Base-by-base conservation (phyloP, 2,797 vertebrate species). In the Tympanoctomys barrerae region DNA sequence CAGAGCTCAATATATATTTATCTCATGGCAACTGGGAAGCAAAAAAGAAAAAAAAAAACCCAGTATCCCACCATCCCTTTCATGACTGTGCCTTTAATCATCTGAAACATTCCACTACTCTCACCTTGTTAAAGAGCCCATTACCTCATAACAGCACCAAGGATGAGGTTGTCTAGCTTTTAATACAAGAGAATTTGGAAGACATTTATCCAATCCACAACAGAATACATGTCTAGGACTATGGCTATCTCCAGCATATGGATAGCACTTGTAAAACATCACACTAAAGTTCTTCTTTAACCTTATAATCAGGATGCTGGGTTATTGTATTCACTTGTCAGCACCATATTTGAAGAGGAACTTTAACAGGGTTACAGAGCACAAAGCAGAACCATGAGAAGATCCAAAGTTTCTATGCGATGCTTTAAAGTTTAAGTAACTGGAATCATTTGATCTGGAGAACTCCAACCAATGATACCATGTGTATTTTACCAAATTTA, bases 401-500 rank as follows among this genome's bases (percentile, higher is more conserved):
- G 14, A 57, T 2, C 4, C 33, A 4, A 73, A 70, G 2, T 39
- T 64, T 68, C 62, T 77, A 28, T 31, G 24, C 42, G 57, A 81
- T 87, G 5, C 8, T 91, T 94, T 31, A 61, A 52, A 36, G 5
- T 52, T n/a, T 77, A 70, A 89, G 19, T 26, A 91, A 26, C 36
- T 85, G 14, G 46, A 31, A 59, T 85, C 93, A 79, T 62, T 42
- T 75, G 87, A 68, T 8, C 7, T 75, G 78, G 11, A 68, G 3
- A 77, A 82, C 39, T 87, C 70, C 8, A 24, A 21, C 19, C 33
- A 70, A 31, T 85, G n/a, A 57, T 11, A 36, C 2, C 73, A 85
- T 28, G 57, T 19, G 39, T 75, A 83, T 94, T 93, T 92, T 46
- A 52, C 87, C 62, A 73, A n/a, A 96, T 68, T 82, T 94, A 75